Conservation (phyloP, 2,888 invertebrate species). For the Cylloceria caligata region DNA sequence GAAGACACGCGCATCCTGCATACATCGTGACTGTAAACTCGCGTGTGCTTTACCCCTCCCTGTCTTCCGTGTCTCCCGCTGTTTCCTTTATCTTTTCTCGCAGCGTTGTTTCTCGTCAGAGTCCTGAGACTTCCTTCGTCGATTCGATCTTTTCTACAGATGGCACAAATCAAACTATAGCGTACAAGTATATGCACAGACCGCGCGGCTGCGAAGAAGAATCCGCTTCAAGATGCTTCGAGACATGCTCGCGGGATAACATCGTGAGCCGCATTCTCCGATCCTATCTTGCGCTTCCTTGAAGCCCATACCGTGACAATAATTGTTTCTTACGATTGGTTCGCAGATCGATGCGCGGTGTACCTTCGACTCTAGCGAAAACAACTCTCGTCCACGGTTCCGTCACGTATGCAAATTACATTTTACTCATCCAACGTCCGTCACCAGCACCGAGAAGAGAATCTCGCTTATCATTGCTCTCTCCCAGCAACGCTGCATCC, state of each 20-base stretch:
- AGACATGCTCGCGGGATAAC: constrained; percentile 47
- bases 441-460: constrained; percentile 39
- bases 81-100: constrained; percentile 39
- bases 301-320: constrained; percentile 66
- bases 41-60: constrained; percentile 72
- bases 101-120: constrained; percentile 6
- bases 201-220: constrained; percentile 19
- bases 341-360: constrained; percentile 2
- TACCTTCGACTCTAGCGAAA: constrained; percentile 13
- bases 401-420: constrained; percentile 70
- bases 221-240: constrained; percentile 6
- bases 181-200: not conserved
- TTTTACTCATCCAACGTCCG: constrained; percentile 59
- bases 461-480: constrained; percentile 14
- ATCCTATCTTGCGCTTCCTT: constrained; percentile 64
- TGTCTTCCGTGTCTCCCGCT: constrained; percentile 28
- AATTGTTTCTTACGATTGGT: constrained; percentile 68
- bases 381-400: constrained; percentile 34
- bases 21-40: constrained; percentile 79
- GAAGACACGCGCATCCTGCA: constrained; percentile 84
- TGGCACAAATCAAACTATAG: not conserved
- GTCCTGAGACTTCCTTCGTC: not conserved
- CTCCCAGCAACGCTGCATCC: not conserved
- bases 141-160: constrained; percentile 23
- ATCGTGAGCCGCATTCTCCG: constrained; percentile 51